These are phyloP conservation scores for Falcunculus frontatus DNA, from an alignment of 2,113 vertebrate genomes.

Conservation along the genomic window DNA sequence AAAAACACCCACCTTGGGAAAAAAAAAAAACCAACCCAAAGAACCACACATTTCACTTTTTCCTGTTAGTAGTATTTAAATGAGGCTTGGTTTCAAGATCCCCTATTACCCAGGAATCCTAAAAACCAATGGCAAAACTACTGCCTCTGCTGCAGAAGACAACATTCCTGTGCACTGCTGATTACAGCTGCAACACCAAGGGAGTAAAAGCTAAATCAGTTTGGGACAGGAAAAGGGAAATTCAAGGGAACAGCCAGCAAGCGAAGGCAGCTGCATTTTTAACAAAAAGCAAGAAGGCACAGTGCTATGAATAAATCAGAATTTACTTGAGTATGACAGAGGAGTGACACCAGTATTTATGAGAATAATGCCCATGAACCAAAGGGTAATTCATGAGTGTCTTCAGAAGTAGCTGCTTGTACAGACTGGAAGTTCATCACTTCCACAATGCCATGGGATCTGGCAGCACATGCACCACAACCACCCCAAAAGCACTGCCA, in stretches of 20 bases:
- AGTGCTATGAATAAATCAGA: slow-evolving; percentile 13
- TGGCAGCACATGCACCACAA: not conserved
- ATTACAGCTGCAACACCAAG: not conserved
- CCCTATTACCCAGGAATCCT: not conserved
- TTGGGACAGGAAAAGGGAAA: slow-evolving; percentile 32
- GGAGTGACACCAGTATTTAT: slow-evolving; percentile 5
- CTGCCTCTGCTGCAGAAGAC: not conserved
- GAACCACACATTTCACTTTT: not conserved
- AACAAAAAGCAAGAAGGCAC: not conserved
- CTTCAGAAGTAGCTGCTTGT: not conserved
- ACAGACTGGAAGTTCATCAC: not conserved
- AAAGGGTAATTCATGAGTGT: not conserved
- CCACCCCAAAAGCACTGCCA: rapidly evolving
- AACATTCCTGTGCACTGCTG: not conserved
- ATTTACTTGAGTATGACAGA: slow-evolving; percentile 24
- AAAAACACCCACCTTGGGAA: not conserved
- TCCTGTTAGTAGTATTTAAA: not conserved
- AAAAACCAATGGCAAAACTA: not conserved
- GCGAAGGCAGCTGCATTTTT: not conserved
- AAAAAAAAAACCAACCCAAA: not conserved
- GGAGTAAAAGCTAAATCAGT: not conserved
- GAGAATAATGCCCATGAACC: not conserved
- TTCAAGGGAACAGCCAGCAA: not conserved
- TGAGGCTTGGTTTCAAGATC: not conserved
- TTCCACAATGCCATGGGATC: rapidly evolving